Evolutionary conservation across 2,113 vertebrate genomes (phyloP).

Genomic region (Sylvietta virens): DNA sequence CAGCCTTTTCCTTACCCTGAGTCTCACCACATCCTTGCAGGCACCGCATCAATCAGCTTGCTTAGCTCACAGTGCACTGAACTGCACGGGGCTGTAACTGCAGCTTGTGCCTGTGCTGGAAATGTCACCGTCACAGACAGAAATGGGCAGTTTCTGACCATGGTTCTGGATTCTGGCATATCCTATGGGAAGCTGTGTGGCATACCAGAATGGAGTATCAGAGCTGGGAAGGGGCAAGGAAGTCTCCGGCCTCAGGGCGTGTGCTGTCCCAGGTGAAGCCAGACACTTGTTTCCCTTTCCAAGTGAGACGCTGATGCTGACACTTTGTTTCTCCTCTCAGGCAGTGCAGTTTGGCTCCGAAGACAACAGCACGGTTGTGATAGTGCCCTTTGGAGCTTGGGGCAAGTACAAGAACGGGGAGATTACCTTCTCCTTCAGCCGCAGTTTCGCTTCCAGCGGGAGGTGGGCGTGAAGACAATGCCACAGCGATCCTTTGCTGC

Average conservation of each 20-base stretch:
- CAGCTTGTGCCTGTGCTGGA: not conserved
- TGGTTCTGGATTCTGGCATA: not conserved
- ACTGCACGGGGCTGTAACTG: not conserved
- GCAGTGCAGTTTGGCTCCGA: slow-evolving; percentile 90
- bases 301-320: not conserved
- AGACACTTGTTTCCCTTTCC: not conserved
- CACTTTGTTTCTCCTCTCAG: slow-evolving; percentile 61
- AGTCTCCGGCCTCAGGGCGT: not conserved
- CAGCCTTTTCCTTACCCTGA: not conserved
- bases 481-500: not conserved
- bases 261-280: not conserved
- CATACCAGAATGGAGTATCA: not conserved
- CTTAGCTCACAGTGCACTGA: not conserved
- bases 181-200: not conserved
- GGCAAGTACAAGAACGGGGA: slow-evolving; percentile 88
- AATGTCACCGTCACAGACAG: not conserved
- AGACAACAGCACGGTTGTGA: slow-evolving; percentile 91
- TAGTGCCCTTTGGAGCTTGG: slow-evolving; percentile 96
- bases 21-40: not conserved
- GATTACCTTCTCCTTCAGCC: slow-evolving; percentile 90
- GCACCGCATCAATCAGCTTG: not conserved
- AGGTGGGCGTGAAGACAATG: slow-evolving; percentile 83
- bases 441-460: slow-evolving; percentile 91
- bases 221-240: not conserved
- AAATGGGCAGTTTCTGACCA: not conserved